Evolutionary conservation across 2,888 invertebrate genomes (phyloP).

Genomic region (Physocephala rufipes): DNA sequence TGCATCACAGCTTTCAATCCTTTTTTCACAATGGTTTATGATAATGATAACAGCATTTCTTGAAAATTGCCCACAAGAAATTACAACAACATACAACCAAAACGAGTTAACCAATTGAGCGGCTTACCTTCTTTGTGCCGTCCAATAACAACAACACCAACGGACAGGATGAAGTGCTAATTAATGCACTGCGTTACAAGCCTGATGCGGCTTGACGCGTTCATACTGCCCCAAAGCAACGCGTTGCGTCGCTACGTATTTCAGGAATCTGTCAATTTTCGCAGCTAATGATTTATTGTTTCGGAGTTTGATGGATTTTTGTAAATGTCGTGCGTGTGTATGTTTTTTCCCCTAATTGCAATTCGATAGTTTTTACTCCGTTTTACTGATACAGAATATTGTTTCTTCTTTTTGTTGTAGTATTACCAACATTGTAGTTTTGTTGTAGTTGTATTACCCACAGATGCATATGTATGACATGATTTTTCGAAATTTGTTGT

Average conservation of each 20-base stretch:
- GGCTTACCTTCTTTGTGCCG: neutral
- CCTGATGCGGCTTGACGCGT: neutral
- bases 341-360: neutral
- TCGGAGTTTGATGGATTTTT: constrained; percentile 12
- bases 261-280: constrained; percentile 29
- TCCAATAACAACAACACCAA: neutral
- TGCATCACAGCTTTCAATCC: neutral
- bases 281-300: constrained; percentile 30
- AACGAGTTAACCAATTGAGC: neutral
- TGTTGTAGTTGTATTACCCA: constrained; percentile 29
- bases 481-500: constrained; percentile 33
- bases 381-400: constrained; percentile 31
- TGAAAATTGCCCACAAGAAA: neutral
- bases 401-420: constrained; percentile 13
- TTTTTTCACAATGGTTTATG: neutral
- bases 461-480: constrained; percentile 40
- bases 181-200: constrained; percentile 30
- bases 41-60: too few species aligned
- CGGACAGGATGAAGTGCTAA: constrained; percentile 28
- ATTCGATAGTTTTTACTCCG: neutral
- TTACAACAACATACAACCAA: neutral
- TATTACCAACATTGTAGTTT: constrained; percentile 13
- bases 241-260: neutral
- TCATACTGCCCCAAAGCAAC: neutral
- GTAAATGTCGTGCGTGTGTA: neutral